Base-by-base conservation (phyloP, 1,140 invertebrate genomes). In the Diplogasteroides magnus region DNA sequence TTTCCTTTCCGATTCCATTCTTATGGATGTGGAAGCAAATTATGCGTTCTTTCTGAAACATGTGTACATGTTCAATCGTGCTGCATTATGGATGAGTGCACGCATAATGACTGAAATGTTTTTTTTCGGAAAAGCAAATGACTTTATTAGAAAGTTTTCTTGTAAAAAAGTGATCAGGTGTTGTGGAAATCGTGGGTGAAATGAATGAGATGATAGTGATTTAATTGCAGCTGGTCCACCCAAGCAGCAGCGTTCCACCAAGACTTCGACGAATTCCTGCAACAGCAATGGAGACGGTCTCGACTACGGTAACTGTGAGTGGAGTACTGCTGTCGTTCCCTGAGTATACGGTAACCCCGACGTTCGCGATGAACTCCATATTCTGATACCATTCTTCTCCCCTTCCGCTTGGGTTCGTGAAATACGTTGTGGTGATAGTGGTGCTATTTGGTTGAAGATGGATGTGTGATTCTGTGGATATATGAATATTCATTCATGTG, bases 281-380 rank as follows among this genome's bases (percentile, higher is more conserved):
- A 74, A 64, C 27, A 79, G 81, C 15, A 81, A 81, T 64, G 79
- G 81, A 25, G 79, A 82, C 65, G 74, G 72, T 31, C 74, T 76
- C 59, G 78, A 82, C 1, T 83, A 75, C 55, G 72, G 73, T 48
- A 81, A 83, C 23, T 75, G 78, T 48, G 37, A 6, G 37, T 48
- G 37, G 6, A 6, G 37, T 48, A 19, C 6, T 6, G 6, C 37
- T 48, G 19, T 19, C 19, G 6, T 11, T 48, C 19, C 37, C 37
- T 6, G 19, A 48, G 19, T 48, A 48, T 48, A 48, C 37, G 37
- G 6, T 78, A 37, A 77, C 61, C 55, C 31, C 63, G 48, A 1
- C 6, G n/a, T 23, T n/a, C n/a, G n/a, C n/a, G n/a, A n/a, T n/a
- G n/a, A n/a, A n/a, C n/a, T n/a, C n/a, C n/a, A n/a, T n/a, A n/a